Base-by-base conservation (phyloP, 2,888 invertebrate genomes). In the Atherix ibis region DNA sequence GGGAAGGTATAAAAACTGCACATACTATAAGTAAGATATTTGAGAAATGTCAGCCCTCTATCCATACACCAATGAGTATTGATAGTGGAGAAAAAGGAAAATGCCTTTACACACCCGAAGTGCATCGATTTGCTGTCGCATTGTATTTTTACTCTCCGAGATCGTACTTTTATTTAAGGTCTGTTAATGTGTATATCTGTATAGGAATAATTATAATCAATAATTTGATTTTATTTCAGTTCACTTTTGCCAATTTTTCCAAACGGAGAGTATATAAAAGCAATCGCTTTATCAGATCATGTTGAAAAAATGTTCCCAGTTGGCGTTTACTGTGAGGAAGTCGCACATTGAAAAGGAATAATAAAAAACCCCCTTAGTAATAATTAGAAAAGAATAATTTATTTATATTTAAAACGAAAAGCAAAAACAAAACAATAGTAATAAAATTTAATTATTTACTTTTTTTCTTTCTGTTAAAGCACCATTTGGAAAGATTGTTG, bases 1-100 rank as follows among this genome's bases (percentile, higher is more conserved):
- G 36, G 34, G 22, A 27, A 4, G 18, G 28, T 4, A 17, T 39
- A 3, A 28, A 30, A n/a, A 25, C 39, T 12, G 39, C 39, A 5
- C 36, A 36, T 27, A 27, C 36, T 28, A 34, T 39, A 13, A 39
- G 39, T 13, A 39, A 36, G 32, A 28, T 39, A 4, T 39, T 39
- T 16, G 36, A 36, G 15, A 31, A 31, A 8, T 39, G 39, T 32
- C 30, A 39, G 10, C 36, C 36, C 10, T 12, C 17, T 6, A 22
- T 6, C 12, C 22, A 22, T 8, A 8, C 22, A 22, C 6, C 22
- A 8, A 10, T 22, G 6, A 8, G 6, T 22, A 22, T 22, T n/a
- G 4, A 5, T 3, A 12, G 22, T 8, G 6, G 13, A 14, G 10
- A 18, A 10, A 22, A 19, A 2, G 6, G 8, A n/a, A 25, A 29